Evolutionary conservation across 2,797 vertebrate species (phyloP).

Genomic region (Mormyrus proboscirostris): DNA sequence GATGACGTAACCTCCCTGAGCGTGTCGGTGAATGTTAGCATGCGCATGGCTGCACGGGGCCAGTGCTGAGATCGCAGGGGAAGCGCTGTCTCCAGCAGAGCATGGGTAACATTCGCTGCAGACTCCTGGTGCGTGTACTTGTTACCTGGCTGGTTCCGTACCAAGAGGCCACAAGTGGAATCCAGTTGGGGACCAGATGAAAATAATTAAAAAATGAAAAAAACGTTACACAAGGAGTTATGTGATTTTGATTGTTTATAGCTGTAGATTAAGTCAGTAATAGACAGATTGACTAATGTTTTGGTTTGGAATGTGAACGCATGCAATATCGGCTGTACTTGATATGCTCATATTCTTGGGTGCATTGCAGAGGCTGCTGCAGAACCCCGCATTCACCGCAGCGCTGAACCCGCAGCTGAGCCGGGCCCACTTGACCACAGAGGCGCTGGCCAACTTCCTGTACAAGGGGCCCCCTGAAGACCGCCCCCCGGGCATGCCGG

Average conservation of each 20-base stretch:
- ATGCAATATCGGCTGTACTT: background rate
- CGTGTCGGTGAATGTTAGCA: background rate
- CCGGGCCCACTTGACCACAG: constrained; percentile 59
- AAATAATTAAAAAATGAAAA: constrained; percentile 36
- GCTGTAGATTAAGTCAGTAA: background rate
- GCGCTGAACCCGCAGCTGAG: constrained; percentile 59
- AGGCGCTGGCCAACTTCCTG: constrained; percentile 68
- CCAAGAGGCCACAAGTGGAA: constrained; percentile 50
- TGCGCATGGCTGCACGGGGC: background rate
- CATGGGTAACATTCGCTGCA: background rate
- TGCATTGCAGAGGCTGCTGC: constrained; percentile 63
- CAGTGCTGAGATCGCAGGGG: background rate
- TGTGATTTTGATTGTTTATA: background rate
- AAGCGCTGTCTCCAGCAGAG: background rate
- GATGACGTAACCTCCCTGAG: background rate
- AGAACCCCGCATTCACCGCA: constrained; percentile 56
- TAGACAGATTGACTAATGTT: background rate
- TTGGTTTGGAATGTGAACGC: background rate
- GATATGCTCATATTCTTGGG: background rate
- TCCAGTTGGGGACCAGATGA: constrained; percentile 41
- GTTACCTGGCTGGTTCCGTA: background rate
- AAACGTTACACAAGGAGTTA: constrained; percentile 10
- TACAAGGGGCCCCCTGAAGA: constrained; percentile 63
- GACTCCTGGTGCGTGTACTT: background rate
- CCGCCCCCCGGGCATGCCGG: constrained; percentile 42